phyloP scores from a whole-genome alignment of 2,113 vertebrate genomes.

The Mustelus asterias region DNA sequence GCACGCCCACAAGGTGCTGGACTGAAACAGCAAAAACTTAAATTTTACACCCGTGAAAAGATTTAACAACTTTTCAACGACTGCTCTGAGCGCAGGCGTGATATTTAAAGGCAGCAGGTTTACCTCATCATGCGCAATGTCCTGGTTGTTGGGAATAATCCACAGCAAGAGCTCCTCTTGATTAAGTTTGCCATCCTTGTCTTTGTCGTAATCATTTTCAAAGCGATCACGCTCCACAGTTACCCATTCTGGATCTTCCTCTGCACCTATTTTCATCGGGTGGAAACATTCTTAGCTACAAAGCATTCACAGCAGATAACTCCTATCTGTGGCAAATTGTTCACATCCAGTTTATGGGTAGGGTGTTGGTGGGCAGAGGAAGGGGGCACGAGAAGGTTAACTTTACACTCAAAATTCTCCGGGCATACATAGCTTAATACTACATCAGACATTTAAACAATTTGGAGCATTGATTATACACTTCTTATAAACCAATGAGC shows the following conservation, averaged over 20 bases:
- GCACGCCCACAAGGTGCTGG: not conserved
- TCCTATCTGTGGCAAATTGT: not conserved
- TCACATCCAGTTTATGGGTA: not conserved
- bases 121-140: conserved; percentile 88
- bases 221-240: conserved; percentile 86
- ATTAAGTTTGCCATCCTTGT: conserved; percentile 75
- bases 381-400: not conserved
- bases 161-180: conserved; percentile 81
- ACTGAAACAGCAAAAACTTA: not conserved
- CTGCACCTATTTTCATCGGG: conserved; percentile 53
- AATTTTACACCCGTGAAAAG: too few relatives aligned
- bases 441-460: not conserved
- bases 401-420: not conserved
- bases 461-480: not conserved
- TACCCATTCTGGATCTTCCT: conserved; percentile 82
- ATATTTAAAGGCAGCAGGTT: not conserved
- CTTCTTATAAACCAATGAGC: not conserved
- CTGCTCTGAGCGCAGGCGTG: not conserved
- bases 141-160: conserved; percentile 88
- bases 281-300: not conserved
- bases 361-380: not conserved
- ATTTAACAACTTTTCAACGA: not conserved
- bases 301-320: not conserved
- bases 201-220: conserved; percentile 84
- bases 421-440: not conserved